Evolutionary conservation across 2,888 invertebrate genomes (phyloP).

Genomic region (Augochlorella aurata): DNA sequence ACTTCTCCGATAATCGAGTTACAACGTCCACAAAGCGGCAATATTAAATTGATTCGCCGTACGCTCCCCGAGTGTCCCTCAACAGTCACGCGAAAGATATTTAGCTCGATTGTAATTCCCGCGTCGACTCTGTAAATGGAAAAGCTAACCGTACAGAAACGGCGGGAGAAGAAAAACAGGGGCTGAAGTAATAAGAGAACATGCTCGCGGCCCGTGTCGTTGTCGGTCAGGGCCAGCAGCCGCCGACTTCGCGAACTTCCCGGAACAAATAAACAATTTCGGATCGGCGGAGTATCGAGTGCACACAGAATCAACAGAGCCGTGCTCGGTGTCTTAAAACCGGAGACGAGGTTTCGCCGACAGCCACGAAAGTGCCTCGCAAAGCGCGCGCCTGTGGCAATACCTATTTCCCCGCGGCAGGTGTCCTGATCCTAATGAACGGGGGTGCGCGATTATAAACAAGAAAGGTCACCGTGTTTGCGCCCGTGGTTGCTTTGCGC

Average conservation of each 20-base stretch:
- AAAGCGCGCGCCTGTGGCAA: background rate
- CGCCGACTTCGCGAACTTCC: background rate
- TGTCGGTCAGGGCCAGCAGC: slow-evolving; percentile 4
- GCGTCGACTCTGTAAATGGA: background rate
- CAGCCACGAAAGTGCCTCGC: too few species aligned
- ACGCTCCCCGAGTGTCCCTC: background rate
- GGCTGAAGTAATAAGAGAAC: background rate
- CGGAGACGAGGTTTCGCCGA: too few species aligned
- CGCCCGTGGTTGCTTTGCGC: background rate
- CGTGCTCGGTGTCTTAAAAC: background rate
- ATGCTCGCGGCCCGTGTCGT: background rate
- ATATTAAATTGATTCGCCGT: background rate
- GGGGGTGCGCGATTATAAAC: slow-evolving; percentile 1
- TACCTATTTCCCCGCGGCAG: background rate
- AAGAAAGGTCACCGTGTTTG: slow-evolving; percentile 4
- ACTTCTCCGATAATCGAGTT: slow-evolving; percentile 1
- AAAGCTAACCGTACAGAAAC: background rate
- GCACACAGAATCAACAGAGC: background rate
- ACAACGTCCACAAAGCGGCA: slow-evolving; percentile 3
- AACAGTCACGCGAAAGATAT: background rate
- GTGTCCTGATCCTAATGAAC: slow-evolving; percentile 6
- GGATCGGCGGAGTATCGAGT: background rate
- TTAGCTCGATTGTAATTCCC: background rate
- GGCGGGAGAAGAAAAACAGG: background rate
- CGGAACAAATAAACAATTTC: background rate